Percentiles rank a stretch among this genome's conserved stretches.
Evolutionary conservation across 2,888 invertebrate species (phyloP).

Genomic region (Ferrisia virgata): DNA sequence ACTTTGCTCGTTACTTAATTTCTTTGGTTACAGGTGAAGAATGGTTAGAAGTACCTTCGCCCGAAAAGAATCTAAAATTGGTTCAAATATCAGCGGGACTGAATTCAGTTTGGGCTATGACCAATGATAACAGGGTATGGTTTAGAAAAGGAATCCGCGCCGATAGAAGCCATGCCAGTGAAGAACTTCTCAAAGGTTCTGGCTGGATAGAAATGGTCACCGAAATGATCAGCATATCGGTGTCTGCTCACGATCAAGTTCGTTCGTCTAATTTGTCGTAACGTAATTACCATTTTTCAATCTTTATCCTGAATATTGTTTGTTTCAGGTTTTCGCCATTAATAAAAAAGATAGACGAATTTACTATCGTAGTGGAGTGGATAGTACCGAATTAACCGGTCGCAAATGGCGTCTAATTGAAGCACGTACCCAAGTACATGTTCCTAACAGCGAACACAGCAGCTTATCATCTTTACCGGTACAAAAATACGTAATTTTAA

Average conservation of each 20-base stretch:
- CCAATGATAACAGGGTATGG: slow-evolving; percentile 81
- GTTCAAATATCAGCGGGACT: slow-evolving; percentile 77
- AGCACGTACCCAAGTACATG: slow-evolving; percentile 66
- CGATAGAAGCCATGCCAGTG: slow-evolving; percentile 33
- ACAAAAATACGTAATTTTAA: too few species aligned
- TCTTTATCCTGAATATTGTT: too few species aligned
- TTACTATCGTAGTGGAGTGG: slow-evolving; percentile 76
- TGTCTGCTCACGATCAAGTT: slow-evolving; percentile 73
- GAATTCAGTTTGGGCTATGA: slow-evolving; percentile 73
- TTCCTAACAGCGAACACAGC: neutral
- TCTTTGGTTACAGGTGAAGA: slow-evolving; percentile 58
- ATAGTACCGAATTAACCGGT: slow-evolving; percentile 72
- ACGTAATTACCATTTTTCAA: too few species aligned
- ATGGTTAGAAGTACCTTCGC: slow-evolving; percentile 79
- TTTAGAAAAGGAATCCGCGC: slow-evolving; percentile 66
- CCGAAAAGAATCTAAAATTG: slow-evolving; percentile 68
- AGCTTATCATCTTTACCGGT: neutral
- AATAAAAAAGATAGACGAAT: slow-evolving; percentile 73
- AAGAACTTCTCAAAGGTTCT: slow-evolving; percentile 61
- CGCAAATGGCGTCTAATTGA: slow-evolving; percentile 81
- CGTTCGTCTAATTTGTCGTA: neutral
- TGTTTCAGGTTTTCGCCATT: slow-evolving; percentile 68
- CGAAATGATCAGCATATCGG: slow-evolving; percentile 76
- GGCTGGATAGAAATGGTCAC: slow-evolving; percentile 90
- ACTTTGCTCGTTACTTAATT: neutral